Evolutionary conservation across 2,113 vertebrate genomes (phyloP).

Genomic region (Malurus elegans): DNA sequence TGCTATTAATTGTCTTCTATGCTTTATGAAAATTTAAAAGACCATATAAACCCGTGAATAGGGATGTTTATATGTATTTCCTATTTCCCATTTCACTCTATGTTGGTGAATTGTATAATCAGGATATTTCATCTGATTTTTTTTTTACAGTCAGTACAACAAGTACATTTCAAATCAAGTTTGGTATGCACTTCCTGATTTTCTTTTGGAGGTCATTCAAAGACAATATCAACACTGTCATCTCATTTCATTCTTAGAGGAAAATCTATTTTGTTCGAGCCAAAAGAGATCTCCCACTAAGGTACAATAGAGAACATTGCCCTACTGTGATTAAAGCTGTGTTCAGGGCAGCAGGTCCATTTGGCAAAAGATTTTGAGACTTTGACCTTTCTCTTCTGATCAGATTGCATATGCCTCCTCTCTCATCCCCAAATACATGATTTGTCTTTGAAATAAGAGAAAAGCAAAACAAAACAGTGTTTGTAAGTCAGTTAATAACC

Average conservation of each 20-base stretch:
- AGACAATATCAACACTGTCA: conserved; percentile 64
- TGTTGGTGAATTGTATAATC: conserved; percentile 16
- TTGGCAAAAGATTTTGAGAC: conserved; percentile 38
- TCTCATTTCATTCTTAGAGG: conserved; percentile 67
- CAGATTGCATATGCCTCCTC: neutral
- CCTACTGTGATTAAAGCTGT: conserved; percentile 46
- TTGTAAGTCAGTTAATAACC: neutral
- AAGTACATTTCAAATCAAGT: conserved; percentile 65
- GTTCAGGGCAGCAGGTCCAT: conserved; percentile 2
- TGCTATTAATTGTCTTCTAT: conserved; percentile 41
- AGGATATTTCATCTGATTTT: conserved; percentile 31
- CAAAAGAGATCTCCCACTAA: conserved; percentile 54
- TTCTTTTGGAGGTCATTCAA: conserved; percentile 69
- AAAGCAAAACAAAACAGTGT: neutral
- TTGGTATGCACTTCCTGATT: conserved; percentile 69
- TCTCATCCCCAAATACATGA: rapidly evolving
- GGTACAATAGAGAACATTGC: conserved; percentile 41
- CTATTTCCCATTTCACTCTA: neutral
- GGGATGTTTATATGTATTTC: conserved; percentile 5
- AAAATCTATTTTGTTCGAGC: conserved; percentile 59
- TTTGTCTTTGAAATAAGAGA: conserved; percentile 2
- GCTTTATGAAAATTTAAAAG: conserved; percentile 55
- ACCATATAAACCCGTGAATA: neutral
- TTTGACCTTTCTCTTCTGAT: neutral
- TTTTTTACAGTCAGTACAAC: conserved; percentile 9